Evolutionary conservation across 2,888 invertebrate genomes (phyloP).

Genomic region (Ornithoptera alexandrae): DNA sequence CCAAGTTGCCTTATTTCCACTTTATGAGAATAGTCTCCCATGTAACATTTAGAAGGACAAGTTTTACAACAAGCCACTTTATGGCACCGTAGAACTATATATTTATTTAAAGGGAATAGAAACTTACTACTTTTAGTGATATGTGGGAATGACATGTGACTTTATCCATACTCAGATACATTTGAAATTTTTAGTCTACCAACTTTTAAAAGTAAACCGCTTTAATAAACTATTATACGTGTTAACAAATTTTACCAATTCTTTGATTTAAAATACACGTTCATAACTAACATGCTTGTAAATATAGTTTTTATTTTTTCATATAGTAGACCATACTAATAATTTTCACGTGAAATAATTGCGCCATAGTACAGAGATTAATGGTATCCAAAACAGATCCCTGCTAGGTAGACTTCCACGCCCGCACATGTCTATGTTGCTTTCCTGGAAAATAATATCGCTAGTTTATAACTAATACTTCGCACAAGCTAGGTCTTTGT

Average conservation of each 20-base stretch:
- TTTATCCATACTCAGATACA: slow-evolving; percentile 21
- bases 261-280: slow-evolving; percentile 11
- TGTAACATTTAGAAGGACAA: too few relatives aligned
- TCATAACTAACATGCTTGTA: slow-evolving; percentile 21
- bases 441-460: slow-evolving; percentile 74
- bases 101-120: slow-evolving; percentile 32
- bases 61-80: slow-evolving; percentile 14
- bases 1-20: too few relatives aligned
- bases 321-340: slow-evolving; percentile 2
- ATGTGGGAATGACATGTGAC: slow-evolving; percentile 33
- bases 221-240: slow-evolving; percentile 23
- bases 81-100: slow-evolving; percentile 24
- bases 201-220: slow-evolving; percentile 9
- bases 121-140: slow-evolving; percentile 31
- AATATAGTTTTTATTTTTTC: slow-evolving; percentile 17
- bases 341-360: slow-evolving; percentile 7
- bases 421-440: slow-evolving; percentile 84
- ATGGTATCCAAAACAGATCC: slow-evolving; percentile 43
- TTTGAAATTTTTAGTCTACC: slow-evolving; percentile 1
- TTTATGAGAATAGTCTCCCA: too few relatives aligned
- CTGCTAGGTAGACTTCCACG: slow-evolving; percentile 57
- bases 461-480: neutral
- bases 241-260: slow-evolving; percentile 15
- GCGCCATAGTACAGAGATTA: slow-evolving; percentile 18
- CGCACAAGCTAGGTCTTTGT: neutral